Percentiles rank a stretch among this genome's conserved stretches.
Evolutionary conservation across 2,888 invertebrate genomes (phyloP).

Genomic region (Polyommatus iphigenia): DNA sequence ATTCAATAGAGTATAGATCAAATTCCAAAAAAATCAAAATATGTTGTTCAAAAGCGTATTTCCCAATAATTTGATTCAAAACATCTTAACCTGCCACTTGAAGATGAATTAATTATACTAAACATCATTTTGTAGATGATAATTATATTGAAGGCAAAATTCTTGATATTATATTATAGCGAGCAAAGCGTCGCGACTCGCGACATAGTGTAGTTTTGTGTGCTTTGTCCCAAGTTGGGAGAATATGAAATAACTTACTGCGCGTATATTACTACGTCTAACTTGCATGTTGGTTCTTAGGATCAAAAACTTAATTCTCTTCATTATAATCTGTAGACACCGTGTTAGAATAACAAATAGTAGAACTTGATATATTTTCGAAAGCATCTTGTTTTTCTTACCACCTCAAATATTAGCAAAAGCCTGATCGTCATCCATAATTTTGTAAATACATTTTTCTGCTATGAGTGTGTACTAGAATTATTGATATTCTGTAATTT

Average conservation of each 20-base stretch:
- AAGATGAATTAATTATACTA: background rate
- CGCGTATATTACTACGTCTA: conserved; percentile 15
- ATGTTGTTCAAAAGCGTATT: too few species aligned
- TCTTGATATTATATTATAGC: background rate
- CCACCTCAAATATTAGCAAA: background rate
- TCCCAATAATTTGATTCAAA: background rate
- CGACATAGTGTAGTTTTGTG: conserved; percentile 24
- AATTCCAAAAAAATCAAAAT: too few species aligned
- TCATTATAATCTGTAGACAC: conserved; percentile 28
- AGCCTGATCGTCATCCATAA: too few species aligned
- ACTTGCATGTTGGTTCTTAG: conserved; percentile 14
- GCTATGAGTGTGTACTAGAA: too few species aligned
- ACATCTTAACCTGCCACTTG: background rate
- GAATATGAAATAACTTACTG: conserved; percentile 28
- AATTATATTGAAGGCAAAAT: background rate
- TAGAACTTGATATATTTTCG: background rate
- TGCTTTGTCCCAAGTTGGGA: conserved; percentile 19
- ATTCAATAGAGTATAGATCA: too few species aligned
- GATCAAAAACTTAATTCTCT: conserved; percentile 7
- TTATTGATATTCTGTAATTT: background rate
- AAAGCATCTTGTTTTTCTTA: background rate
- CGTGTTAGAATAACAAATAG: background rate
- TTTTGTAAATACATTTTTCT: background rate
- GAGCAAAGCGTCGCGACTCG: background rate
- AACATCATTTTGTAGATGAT: background rate